Conservation (phyloP, 2,113 vertebrate species). For the Cololabis saira region DNA sequence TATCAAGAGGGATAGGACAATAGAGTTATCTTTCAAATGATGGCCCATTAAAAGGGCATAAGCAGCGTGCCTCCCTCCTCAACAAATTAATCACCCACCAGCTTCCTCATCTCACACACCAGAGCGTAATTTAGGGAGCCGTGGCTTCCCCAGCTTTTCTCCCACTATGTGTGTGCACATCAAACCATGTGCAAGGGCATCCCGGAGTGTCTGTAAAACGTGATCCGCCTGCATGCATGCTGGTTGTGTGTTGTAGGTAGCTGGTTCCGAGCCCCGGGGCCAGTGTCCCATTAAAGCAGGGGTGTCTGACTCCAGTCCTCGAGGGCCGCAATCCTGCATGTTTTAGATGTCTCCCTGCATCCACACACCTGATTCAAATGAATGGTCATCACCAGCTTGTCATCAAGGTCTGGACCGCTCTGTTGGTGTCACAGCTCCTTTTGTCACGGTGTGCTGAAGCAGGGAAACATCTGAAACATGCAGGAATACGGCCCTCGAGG, state of each 20-base stretch:
- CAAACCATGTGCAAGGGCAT: constrained; percentile 46
- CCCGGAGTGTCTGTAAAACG: constrained; percentile 56
- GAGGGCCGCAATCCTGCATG: too few relatives aligned
- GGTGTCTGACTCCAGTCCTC: too few relatives aligned
- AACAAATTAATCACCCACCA: constrained; percentile 68
- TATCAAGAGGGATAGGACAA: constrained; percentile 77
- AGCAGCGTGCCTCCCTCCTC: constrained; percentile 65
- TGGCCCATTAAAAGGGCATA: constrained; percentile 71
- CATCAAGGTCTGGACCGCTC: too few relatives aligned
- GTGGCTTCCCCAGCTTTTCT: constrained; percentile 30
- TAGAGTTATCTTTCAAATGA: constrained; percentile 80
- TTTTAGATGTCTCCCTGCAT: too few relatives aligned
- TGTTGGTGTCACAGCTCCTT: too few relatives aligned
- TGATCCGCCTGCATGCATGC: constrained; percentile 52
- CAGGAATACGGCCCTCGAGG: too few relatives aligned
- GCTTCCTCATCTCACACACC: constrained; percentile 72
- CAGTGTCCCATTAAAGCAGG: constrained; percentile 64
- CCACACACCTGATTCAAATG: too few relatives aligned
- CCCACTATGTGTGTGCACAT: constrained; percentile 10
- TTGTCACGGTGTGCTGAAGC: too few relatives aligned
- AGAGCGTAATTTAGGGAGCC: constrained; percentile 58
- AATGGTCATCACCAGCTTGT: too few relatives aligned
- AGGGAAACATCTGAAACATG: too few relatives aligned
- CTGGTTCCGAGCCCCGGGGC: constrained; percentile 59
- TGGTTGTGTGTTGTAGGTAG: constrained; percentile 57